These are phyloP conservation scores for Hydrochoerus hydrochaeris DNA, from an alignment of 2,113 vertebrate genomes.

Conservation along the genomic window DNA sequence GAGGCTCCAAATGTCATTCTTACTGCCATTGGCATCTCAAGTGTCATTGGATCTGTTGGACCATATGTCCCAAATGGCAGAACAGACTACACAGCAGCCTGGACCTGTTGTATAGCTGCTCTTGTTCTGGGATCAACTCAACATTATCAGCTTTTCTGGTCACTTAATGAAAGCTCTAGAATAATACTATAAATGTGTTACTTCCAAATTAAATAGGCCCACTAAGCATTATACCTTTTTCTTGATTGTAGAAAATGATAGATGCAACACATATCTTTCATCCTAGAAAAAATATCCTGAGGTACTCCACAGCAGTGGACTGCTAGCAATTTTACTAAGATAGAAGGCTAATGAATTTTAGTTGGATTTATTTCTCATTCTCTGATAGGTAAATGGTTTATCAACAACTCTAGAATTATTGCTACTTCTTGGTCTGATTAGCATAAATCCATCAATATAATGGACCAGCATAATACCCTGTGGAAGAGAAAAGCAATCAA, in stretches of 20 bases:
- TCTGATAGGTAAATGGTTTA: background rate
- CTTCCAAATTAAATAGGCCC: background rate
- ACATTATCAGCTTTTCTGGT: background rate
- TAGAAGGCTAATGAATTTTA: background rate
- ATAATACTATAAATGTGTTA: background rate
- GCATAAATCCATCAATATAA: background rate
- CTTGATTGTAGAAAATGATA: background rate
- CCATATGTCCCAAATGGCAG: background rate
- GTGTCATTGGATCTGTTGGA: background rate
- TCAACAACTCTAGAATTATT: background rate
- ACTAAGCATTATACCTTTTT: background rate
- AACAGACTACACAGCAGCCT: background rate
- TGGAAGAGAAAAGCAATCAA: background rate
- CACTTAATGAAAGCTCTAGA: background rate
- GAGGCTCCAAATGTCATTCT: too few relatives aligned
- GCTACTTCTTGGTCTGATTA: background rate
- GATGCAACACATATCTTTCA: background rate
- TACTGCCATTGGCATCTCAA: background rate
- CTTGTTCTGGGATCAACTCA: background rate
- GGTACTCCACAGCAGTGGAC: background rate
- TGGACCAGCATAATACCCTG: background rate
- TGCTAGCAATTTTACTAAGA: background rate
- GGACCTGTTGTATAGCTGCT: background rate
- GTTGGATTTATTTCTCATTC: background rate
- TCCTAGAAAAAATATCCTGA: background rate